phyloP scores from a whole-genome alignment of 92 coral and sea anemone species.

The Porites evermanni region DNA sequence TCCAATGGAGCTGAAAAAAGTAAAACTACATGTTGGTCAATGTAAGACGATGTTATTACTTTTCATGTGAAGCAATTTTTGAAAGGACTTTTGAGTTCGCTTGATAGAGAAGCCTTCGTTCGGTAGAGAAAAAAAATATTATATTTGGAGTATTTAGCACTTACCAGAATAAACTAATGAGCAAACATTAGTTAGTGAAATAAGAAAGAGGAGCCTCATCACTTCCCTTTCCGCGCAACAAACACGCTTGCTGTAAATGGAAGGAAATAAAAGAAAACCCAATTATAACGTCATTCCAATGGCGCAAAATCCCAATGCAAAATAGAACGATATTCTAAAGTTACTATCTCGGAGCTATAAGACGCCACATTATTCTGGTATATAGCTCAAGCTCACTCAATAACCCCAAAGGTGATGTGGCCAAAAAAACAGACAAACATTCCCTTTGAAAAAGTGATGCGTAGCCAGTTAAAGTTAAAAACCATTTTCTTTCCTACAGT shows the following conservation, averaged over 20 bases:
- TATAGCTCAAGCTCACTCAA: too few relatives aligned
- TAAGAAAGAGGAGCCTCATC: slow-evolving; percentile 17
- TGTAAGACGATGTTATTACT: too few relatives aligned
- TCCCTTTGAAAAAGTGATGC: neutral
- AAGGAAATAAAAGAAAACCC: neutral
- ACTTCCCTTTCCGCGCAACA: slow-evolving; percentile 10
- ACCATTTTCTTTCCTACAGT: neutral
- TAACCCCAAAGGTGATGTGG: too few relatives aligned
- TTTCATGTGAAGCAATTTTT: neutral
- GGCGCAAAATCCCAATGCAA: neutral
- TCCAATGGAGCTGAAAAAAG: slow-evolving; percentile 42
- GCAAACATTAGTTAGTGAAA: neutral
- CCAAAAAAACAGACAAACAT: neutral
- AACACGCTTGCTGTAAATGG: slow-evolving; percentile 7
- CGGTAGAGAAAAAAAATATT: neutral
- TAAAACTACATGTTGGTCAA: neutral
- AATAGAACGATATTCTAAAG: neutral
- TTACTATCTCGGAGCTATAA: too few relatives aligned
- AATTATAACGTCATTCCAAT: neutral
- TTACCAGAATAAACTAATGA: slow-evolving; percentile 37
- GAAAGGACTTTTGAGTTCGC: too few relatives aligned
- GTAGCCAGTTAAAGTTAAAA: neutral
- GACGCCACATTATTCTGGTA: too few relatives aligned
- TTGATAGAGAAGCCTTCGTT: too few relatives aligned
- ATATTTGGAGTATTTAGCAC: neutral